A percentile compares a stretch with the other conserved stretches of the same genome.
Conservation (phyloP, 64 coral and sea anemone species). For the Stylophora pistillata region DNA sequence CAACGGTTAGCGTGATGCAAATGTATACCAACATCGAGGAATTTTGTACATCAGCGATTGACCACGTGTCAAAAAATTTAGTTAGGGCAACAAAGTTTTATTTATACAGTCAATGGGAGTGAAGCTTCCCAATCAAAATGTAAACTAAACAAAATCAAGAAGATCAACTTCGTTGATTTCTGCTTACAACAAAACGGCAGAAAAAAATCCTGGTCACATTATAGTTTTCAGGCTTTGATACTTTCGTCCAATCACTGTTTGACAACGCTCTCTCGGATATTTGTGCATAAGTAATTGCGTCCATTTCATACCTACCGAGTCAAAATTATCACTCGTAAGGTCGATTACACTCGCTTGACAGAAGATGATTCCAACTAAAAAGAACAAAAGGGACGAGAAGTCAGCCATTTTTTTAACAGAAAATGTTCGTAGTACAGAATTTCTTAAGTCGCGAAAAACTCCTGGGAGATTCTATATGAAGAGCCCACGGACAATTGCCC, state of each 20-base stretch:
- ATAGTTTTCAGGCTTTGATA: not conserved
- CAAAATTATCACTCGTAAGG: constrained; percentile 78
- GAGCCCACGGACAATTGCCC: not conserved
- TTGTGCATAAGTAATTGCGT: not conserved
- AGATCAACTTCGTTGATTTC: not conserved
- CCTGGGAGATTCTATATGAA: not conserved
- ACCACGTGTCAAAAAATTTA: not conserved
- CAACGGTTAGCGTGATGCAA: not conserved
- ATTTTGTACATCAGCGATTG: not conserved
- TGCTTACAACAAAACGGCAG: not conserved
- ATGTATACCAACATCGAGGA: not conserved
- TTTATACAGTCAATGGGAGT: not conserved
- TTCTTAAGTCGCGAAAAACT: not conserved
- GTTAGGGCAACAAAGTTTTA: not conserved
- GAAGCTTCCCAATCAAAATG: not conserved
- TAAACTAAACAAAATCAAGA: not conserved
- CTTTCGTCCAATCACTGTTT: constrained; percentile 32
- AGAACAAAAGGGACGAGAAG: constrained; percentile 16
- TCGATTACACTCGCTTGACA: constrained; percentile 64
- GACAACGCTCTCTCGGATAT: not conserved
- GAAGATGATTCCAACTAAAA: constrained; percentile 28
- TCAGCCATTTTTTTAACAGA: not conserved
- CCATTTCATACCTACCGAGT: constrained; percentile 64
- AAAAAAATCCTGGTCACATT: not conserved
- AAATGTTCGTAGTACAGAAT: not conserved